Conservation (phyloP, 2,888 invertebrate species). For the Apocheima hispidaria region DNA sequence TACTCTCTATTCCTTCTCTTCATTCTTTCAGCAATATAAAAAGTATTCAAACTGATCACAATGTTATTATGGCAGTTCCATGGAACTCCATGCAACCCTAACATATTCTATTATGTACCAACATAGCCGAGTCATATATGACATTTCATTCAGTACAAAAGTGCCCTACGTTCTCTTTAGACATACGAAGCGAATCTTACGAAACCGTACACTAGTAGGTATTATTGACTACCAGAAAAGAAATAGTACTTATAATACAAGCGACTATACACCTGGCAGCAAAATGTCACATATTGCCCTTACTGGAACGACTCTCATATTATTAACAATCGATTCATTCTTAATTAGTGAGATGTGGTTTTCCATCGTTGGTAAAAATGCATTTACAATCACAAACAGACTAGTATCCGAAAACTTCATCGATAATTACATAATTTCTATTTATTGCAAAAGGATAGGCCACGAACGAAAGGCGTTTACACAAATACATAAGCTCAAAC, state of each 20-base stretch:
- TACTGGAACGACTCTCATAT: slow-evolving; percentile 57
- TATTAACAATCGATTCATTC: slow-evolving; percentile 76
- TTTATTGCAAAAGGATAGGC: slow-evolving; percentile 80
- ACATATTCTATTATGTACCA: slow-evolving; percentile 56
- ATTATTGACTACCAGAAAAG: slow-evolving; percentile 15
- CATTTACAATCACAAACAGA: slow-evolving; percentile 84
- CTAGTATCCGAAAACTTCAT: slow-evolving; percentile 82
- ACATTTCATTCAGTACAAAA: slow-evolving; percentile 74
- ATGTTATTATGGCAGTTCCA: slow-evolving; percentile 84
- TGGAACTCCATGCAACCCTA: slow-evolving; percentile 82
- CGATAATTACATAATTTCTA: slow-evolving; percentile 74
- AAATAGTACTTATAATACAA: slow-evolving; percentile 40
- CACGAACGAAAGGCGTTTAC: slow-evolving; percentile 77
- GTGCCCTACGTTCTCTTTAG: slow-evolving; percentile 54
- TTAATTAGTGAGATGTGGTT: slow-evolving; percentile 83
- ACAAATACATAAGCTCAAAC: slow-evolving; percentile 78
- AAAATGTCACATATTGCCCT: slow-evolving; percentile 79
- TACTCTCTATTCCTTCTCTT: slow-evolving; percentile 62
- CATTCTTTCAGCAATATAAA: slow-evolving; percentile 82
- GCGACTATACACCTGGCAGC: slow-evolving; percentile 59
- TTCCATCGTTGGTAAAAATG: slow-evolving; percentile 78
- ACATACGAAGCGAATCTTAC: slow-evolving; percentile 64
- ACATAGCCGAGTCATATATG: slow-evolving; percentile 74
- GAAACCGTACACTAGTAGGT: slow-evolving; percentile 43
- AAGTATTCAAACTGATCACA: slow-evolving; percentile 86